Percentiles rank a stretch among this genome's conserved stretches.
phyloP scores from a whole-genome alignment of 2,888 invertebrate species.

The Thereva nobilitata region DNA sequence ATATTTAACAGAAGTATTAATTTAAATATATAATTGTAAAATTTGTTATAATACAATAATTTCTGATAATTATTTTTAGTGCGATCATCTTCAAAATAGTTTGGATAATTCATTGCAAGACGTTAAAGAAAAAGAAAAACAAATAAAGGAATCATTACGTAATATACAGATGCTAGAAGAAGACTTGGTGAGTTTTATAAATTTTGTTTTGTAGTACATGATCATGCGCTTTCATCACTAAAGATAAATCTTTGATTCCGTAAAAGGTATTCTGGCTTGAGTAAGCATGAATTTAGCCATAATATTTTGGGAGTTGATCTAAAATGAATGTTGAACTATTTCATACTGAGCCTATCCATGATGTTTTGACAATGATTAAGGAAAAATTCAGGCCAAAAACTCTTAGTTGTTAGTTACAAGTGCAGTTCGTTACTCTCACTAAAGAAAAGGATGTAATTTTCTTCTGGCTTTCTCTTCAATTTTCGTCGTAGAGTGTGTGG shows the following conservation, averaged over 20 bases:
- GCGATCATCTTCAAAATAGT: constrained; percentile 58
- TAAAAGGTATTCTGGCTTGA: too few species aligned
- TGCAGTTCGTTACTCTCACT: too few species aligned
- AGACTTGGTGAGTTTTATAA: constrained; percentile 60
- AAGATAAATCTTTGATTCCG: not conserved
- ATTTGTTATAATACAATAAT: constrained; percentile 9
- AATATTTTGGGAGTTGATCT: too few species aligned
- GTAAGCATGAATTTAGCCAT: too few species aligned
- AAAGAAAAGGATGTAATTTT: too few species aligned
- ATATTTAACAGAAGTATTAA: constrained; percentile 56
- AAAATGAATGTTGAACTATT: too few species aligned
- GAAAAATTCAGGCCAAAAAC: too few species aligned
- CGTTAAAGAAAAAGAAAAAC: constrained; percentile 61
- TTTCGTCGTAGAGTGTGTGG: too few species aligned
- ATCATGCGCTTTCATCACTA: constrained; percentile 4
- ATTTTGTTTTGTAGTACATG: not conserved
- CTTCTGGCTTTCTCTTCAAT: too few species aligned
- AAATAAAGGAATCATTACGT: constrained; percentile 60
- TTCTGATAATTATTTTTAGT: constrained; percentile 43
- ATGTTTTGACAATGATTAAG: too few species aligned
- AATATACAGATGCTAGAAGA: constrained; percentile 65
- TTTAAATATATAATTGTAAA: not conserved
- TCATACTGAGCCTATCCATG: too few species aligned
- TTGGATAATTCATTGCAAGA: constrained; percentile 61
- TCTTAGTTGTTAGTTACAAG: too few species aligned